These are phyloP conservation scores for Temnothorax longispinosus DNA, from an alignment of 1,140 invertebrate genomes.

Conservation along the genomic window DNA sequence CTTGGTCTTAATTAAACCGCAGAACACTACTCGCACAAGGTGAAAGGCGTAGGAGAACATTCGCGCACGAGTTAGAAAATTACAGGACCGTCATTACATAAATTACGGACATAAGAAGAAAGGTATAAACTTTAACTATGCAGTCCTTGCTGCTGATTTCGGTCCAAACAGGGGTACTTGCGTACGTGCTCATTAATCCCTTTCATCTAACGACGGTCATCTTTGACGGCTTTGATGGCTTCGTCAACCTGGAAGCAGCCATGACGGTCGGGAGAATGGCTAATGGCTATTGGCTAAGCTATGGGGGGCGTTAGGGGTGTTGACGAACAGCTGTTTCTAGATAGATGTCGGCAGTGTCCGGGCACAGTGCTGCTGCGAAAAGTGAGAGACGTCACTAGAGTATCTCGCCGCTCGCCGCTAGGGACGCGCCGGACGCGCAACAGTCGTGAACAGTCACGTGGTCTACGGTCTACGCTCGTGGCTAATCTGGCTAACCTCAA, in stretches of 20 bases:
- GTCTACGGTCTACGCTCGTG: too few relatives aligned
- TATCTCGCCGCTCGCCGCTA: too few relatives aligned
- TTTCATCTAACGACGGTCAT: conserved; percentile 75
- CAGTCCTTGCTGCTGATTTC: conserved; percentile 38
- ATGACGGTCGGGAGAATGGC: conserved; percentile 68
- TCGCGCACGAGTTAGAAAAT: conserved; percentile 50
- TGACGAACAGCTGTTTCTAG: conserved; percentile 76
- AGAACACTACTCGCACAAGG: conserved; percentile 53
- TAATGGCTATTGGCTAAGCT: neutral
- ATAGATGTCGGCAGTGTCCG: conserved; percentile 68
- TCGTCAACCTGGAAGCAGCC: conserved; percentile 75
- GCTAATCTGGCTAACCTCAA: too few relatives aligned
- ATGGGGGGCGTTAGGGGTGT: conserved; percentile 70
- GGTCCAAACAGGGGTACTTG: conserved; percentile 31
- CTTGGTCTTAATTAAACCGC: conserved; percentile 60
- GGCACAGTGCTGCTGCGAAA: too few relatives aligned
- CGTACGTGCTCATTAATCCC: conserved; percentile 49
- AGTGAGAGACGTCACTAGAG: too few relatives aligned
- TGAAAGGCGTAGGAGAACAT: conserved; percentile 61
- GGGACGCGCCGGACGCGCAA: too few relatives aligned
- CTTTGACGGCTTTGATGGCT: conserved; percentile 68
- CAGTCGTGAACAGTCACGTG: too few relatives aligned
- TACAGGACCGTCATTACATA: conserved; percentile 59
- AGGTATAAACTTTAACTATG: neutral
- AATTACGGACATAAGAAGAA: conserved; percentile 33